Percentiles rank a stretch among this genome's conserved stretches.
Evolutionary conservation across 2,888 invertebrate genomes (phyloP).

Genomic region (Euplexia lucipara): DNA sequence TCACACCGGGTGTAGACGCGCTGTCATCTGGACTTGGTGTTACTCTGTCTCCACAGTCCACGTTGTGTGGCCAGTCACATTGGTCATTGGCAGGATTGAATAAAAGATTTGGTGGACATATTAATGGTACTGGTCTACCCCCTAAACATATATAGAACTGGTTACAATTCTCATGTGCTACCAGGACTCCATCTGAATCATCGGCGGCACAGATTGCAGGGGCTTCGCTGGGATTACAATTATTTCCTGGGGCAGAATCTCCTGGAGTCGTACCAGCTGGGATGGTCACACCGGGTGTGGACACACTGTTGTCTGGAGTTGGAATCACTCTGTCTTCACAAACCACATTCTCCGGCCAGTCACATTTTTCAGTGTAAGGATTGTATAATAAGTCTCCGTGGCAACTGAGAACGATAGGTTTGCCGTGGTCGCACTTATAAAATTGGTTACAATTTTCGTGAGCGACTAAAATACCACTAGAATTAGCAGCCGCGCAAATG

Average conservation of each 20-base stretch:
- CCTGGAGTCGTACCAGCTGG: not conserved
- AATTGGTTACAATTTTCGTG: slow-evolving; percentile 70
- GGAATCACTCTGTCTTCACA: slow-evolving; percentile 64
- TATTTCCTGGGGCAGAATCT: slow-evolving; percentile 13
- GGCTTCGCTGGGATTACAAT: slow-evolving; percentile 64
- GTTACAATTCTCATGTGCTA: slow-evolving; percentile 74
- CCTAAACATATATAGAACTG: slow-evolving; percentile 69
- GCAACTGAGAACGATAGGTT: slow-evolving; percentile 58
- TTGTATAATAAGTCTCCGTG: slow-evolving; percentile 58
- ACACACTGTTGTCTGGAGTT: slow-evolving; percentile 20
- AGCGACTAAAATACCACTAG: slow-evolving; percentile 61
- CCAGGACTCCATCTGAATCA: slow-evolving; percentile 64
- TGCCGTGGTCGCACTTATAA: slow-evolving; percentile 65
- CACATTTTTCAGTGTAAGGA: slow-evolving; percentile 63
- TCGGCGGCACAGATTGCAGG: slow-evolving; percentile 67
- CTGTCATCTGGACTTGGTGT: slow-evolving; percentile 38
- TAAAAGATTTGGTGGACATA: slow-evolving; percentile 63
- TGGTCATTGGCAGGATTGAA: slow-evolving; percentile 66
- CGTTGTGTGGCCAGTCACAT: slow-evolving; percentile 73
- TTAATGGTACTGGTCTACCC: slow-evolving; percentile 63
- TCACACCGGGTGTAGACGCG: not conserved
- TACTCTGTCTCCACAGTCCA: slow-evolving; percentile 66
- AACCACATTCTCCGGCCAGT: slow-evolving; percentile 65
- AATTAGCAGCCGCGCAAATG: slow-evolving; percentile 64
- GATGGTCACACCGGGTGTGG: not conserved